Base-by-base conservation (phyloP, 2,797 vertebrate species). In the Betta splendens region DNA sequence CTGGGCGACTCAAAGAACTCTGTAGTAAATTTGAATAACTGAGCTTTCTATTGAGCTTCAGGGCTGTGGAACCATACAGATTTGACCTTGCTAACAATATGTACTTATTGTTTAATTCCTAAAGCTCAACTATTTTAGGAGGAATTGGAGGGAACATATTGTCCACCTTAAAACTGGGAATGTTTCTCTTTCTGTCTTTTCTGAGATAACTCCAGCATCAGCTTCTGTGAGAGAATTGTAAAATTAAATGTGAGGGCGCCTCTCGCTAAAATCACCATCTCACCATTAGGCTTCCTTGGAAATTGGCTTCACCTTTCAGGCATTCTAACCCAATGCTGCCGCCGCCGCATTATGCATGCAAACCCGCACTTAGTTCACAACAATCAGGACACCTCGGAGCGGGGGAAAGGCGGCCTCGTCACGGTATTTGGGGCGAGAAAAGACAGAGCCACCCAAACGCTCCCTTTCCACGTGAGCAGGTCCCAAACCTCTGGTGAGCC, bases 401-500 rank as follows among this genome's bases (percentile, higher is more conserved):
- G 72, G 59, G 61, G 76, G n/a, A n/a, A 68, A 75, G 64, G 72
- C 57, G 52, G 75, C 42, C 59, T 65, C 20, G 38, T 72, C 54
- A 6, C 48, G 79, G 86, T 58, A 83, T 92, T 92, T 92, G 67
- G 76, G 64, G 69, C 74, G 56, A 69, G n/a, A 86, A 83, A 62
- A 80, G 88, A 79, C 87, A 77, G 75, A 83, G 75, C 88, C 90
- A 89, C 87, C 88, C 81, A 87, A 79, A 85, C 56, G 77, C 79
- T 86, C 79, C 86, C 79, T 89, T 89, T 92, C 88, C 88, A 86
- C 90, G 90, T 89, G 85, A 91, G 75, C 84, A 78, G 81, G 53
- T 87, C 75, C n/a, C 75, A 77, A 85, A 85, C 81, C 76, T 75
- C 25, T 64, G 68, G 72, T 54, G 54, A 76, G 69, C 55, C 67